Percentiles rank a stretch among this genome's conserved stretches.
These are phyloP conservation scores for Condylostylus longicornis DNA, from an alignment of 1,140 invertebrate genomes.

Conservation along the genomic window DNA sequence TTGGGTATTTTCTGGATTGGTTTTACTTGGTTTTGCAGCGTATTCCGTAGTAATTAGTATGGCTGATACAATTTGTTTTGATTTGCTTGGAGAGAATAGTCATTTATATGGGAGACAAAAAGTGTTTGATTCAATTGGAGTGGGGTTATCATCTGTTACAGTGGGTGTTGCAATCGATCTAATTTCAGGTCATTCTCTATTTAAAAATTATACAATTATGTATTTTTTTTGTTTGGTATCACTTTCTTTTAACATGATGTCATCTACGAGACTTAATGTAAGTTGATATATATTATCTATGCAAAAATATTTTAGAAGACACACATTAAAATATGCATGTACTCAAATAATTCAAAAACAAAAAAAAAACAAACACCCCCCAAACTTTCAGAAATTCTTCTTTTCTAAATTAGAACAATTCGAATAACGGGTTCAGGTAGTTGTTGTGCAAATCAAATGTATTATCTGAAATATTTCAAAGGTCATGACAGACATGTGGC, in stretches of 20 bases:
- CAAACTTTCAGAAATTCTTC: no score
- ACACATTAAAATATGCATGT: background rate
- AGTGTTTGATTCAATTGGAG: slow-evolving; percentile 68
- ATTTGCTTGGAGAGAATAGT: slow-evolving; percentile 47
- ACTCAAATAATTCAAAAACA: background rate
- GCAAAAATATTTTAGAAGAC: slow-evolving; percentile 1
- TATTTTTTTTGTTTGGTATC: slow-evolving; percentile 59
- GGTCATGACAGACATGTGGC: no score
- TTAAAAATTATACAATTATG: slow-evolving; percentile 60
- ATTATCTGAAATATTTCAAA: no score
- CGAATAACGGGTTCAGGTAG: no score
- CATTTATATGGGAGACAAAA: slow-evolving; percentile 66
- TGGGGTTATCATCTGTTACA: slow-evolving; percentile 57
- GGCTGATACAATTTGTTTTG: slow-evolving; percentile 69
- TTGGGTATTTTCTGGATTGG: slow-evolving; percentile 50
- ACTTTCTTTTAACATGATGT: slow-evolving; percentile 49
- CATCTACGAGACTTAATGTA: slow-evolving; percentile 45
- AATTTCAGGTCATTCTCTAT: slow-evolving; percentile 41
- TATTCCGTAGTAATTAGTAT: slow-evolving; percentile 68
- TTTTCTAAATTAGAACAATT: no score
- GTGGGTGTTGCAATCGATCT: slow-evolving; percentile 60
- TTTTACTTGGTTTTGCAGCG: slow-evolving; percentile 63
- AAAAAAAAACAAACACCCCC: no score
- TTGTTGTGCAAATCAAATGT: no score
- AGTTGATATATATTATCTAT: no score